Base-by-base conservation (phyloP, 2,888 invertebrate species). In the Hypomecis punctinalis region DNA sequence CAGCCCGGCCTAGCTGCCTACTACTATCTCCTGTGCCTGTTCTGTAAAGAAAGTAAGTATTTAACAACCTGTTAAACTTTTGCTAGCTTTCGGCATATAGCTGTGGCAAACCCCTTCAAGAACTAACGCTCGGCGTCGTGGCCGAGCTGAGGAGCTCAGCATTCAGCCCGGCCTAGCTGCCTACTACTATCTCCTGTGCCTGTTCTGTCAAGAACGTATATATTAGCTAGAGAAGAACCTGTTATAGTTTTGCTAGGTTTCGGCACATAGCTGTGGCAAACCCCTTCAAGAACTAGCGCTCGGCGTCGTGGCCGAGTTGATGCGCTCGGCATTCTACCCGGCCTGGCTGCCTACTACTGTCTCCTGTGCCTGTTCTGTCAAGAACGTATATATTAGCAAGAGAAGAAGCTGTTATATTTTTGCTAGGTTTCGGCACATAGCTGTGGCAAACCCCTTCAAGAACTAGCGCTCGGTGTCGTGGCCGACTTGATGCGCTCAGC, bases 1-100 rank as follows among this genome's bases (percentile, higher is more conserved):
- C 93, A 95, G 76, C 97, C 97, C 0, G 95, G 95, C 23, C 88
- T 98, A 6, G 95, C 95, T 0, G 94, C 96, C 0, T 98, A 97
- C 89, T 96, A 96, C 82, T 95, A 95, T 77, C 78, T 97, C 0
- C 84, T 98, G 11, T 93, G 93, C 54, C 94, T 95, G 52, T 97
- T 95, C 81, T 96, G 95, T 77, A 94, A 94, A 80, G 96, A 96
- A 67, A 93, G 97, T 94, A 86, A 94, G 94, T 90, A 66, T 13
- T 23, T 10, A 0, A 11, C 3, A 43, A 43, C 3, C 23, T 23
- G 23, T 23, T 2, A 2, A 2, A 23, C 23, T 23, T 23, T 23
- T 23, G 23, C 23, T 23, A 23, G 23, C 1, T 23, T 23, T 23
- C 23, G 23, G 23, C 23, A 23, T 23, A 23, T 23, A 23, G 23